Evolutionary conservation across 2,113 vertebrate genomes (phyloP), one percentile per base, ranked within the genome.

Genomic region (Spilogale gracilis): DNA sequence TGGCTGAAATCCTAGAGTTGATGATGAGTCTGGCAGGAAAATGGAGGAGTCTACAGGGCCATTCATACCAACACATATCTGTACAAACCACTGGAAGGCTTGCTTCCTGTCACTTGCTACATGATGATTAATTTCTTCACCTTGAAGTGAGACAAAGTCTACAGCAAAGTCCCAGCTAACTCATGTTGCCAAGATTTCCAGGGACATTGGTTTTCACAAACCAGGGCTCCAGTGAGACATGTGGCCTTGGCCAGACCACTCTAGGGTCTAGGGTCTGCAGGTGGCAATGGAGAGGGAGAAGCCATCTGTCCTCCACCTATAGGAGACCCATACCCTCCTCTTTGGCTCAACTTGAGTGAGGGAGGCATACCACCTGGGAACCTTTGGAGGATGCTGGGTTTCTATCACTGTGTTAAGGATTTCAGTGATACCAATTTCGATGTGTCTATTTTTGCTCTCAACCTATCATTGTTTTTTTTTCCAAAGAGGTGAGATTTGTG

Each of bases 261-360:
- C 2, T 5, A 78, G 58, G 8, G 20, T 76, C 11, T 83, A 69
- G 56, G 7, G 25, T 81, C 12, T 71, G 50, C 12, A 56, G 10
- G 43, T 87, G 60, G 27, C 32, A 71, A 38, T 56, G 20, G 43
- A 83, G 43, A 12, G 32, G 43, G 23, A 48, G 20, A 81, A 88
- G 25, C 12, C 63, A 56, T 14, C 30, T 48, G 48, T 6, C 81
- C 16, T 74, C 21, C n/a, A 25, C 4, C 1, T 25, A 1, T 27
- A 38, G 12, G 56, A 84, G 67, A 50, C 17, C 23, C 76, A 8
- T 0, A 23, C 32, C 9, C 6, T 87, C 38, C n/a, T 73, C 14
- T 1, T 1, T 18, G 3, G 25, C n/a, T 89, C 54, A 25, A 8
- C 8, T 17, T 23, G n/a, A 23, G 1, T 30, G 6, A 7, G 38